Percentiles rank a stretch among this genome's conserved stretches.
These are phyloP conservation scores for Chelon labrosus DNA, from an alignment of 2,797 vertebrate genomes.

Conservation along the genomic window DNA sequence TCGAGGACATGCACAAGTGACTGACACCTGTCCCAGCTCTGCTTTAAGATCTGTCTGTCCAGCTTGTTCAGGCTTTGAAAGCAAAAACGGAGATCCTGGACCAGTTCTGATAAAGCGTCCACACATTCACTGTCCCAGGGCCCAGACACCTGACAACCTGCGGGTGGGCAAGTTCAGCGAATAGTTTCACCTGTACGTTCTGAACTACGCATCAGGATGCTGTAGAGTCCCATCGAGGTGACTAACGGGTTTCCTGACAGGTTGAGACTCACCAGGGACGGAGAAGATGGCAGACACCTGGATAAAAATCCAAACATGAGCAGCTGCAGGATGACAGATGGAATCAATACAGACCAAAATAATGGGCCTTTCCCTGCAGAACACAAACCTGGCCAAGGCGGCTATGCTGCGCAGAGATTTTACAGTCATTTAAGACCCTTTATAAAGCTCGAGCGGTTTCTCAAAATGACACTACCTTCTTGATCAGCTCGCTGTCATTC, in stretches of 20 bases:
- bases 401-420: slow-evolving; percentile 44
- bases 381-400: slow-evolving; percentile 80
- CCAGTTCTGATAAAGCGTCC: slow-evolving; percentile 61
- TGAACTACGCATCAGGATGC: slow-evolving; percentile 70
- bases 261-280: slow-evolving; percentile 85
- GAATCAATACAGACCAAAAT: background rate
- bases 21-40: slow-evolving; percentile 61
- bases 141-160: slow-evolving; percentile 84
- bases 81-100: slow-evolving; percentile 88
- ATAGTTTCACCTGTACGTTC: background rate
- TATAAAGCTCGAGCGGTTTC: background rate
- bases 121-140: slow-evolving; percentile 77
- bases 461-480: background rate
- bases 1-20: slow-evolving; percentile 56
- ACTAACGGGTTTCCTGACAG: slow-evolving; percentile 88
- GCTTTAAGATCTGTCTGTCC: slow-evolving; percentile 77
- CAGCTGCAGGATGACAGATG: background rate
- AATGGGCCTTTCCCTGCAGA: background rate
- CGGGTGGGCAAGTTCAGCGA: background rate
- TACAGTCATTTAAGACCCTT: background rate
- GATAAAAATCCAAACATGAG: background rate
- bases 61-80: slow-evolving; percentile 82
- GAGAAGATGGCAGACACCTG: slow-evolving; percentile 87
- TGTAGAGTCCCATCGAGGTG: slow-evolving; percentile 76
- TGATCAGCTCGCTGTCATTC: slow-evolving; percentile 6